Evolutionary conservation across 2,888 invertebrate species (phyloP).

Genomic region (Spilosoma lubricipeda): DNA sequence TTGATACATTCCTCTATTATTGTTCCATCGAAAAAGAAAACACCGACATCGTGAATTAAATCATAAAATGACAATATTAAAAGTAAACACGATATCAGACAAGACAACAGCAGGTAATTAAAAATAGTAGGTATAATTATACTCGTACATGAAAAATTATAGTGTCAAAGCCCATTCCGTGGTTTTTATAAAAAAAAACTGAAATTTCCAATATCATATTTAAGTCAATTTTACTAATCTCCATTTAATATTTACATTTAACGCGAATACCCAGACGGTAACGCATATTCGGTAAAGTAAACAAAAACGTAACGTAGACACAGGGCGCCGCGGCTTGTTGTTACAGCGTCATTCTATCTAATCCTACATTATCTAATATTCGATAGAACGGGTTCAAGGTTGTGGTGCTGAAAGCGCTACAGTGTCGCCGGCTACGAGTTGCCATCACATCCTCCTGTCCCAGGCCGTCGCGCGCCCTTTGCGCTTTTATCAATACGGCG

Average conservation of each 20-base stretch:
- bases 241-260: slow-evolving; percentile 34
- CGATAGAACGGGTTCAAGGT: slow-evolving; percentile 81
- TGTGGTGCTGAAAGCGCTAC: slow-evolving; percentile 69
- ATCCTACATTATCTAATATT: slow-evolving; percentile 75
- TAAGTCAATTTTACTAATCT: slow-evolving; percentile 49
- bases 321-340: slow-evolving; percentile 47
- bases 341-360: slow-evolving; percentile 66
- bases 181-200: slow-evolving; percentile 14
- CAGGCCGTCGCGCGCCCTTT: slow-evolving; percentile 68
- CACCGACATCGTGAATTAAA: neutral
- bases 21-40: neutral
- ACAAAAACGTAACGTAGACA: slow-evolving; percentile 36
- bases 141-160: slow-evolving; percentile 17
- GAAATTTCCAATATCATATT: slow-evolving; percentile 47
- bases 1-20: slow-evolving; percentile 6
- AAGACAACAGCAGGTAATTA: slow-evolving; percentile 20
- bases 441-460: slow-evolving; percentile 56
- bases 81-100: slow-evolving; percentile 14
- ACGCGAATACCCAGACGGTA: slow-evolving; percentile 39
- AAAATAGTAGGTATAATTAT: neutral
- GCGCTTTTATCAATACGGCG: slow-evolving; percentile 82
- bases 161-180: slow-evolving; percentile 32
- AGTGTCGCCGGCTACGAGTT: slow-evolving; percentile 34
- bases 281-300: slow-evolving; percentile 33
- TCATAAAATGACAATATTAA: slow-evolving; percentile 17